A percentile compares a stretch with the other conserved stretches of the same genome.
Evolutionary conservation across 2,888 invertebrate genomes (phyloP).

Genomic region (Chloroclysta siterata): DNA sequence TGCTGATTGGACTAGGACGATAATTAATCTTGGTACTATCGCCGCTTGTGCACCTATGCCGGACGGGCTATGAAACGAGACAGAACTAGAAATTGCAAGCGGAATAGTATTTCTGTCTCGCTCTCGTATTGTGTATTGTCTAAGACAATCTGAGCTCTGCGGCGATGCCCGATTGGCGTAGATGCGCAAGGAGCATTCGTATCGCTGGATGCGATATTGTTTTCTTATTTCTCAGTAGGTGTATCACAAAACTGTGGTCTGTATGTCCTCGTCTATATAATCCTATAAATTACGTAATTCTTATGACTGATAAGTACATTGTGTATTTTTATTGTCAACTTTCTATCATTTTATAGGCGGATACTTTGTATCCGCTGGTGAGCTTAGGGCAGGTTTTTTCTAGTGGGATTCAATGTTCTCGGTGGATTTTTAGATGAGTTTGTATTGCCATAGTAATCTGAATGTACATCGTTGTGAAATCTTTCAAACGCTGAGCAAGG

Average conservation of each 20-base stretch:
- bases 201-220: constrained; percentile 46
- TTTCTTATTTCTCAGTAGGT: constrained; percentile 50
- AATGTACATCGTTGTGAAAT: constrained; percentile 29
- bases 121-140: constrained; percentile 1
- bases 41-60: background rate
- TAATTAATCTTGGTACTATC: constrained; percentile 50
- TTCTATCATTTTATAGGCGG: constrained; percentile 43
- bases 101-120: constrained; percentile 1
- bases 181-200: constrained; percentile 31
- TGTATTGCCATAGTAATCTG: constrained; percentile 40
- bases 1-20: constrained; percentile 56
- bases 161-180: background rate
- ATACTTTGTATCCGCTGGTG: constrained; percentile 35
- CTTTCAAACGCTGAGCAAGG: background rate
- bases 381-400: constrained; percentile 36
- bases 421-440: constrained; percentile 38
- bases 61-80: background rate
- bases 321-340: constrained; percentile 49
- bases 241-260: constrained; percentile 57
- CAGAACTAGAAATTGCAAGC: background rate
- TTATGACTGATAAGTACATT: constrained; percentile 75
- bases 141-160: background rate
- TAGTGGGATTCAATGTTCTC: constrained; percentile 33
- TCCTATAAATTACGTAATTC: constrained; percentile 51
- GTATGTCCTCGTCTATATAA: constrained; percentile 63